Percentiles rank a stretch among this genome's conserved stretches.
Conservation (phyloP, 2,888 invertebrate species). For the Dioctria rufipes region DNA sequence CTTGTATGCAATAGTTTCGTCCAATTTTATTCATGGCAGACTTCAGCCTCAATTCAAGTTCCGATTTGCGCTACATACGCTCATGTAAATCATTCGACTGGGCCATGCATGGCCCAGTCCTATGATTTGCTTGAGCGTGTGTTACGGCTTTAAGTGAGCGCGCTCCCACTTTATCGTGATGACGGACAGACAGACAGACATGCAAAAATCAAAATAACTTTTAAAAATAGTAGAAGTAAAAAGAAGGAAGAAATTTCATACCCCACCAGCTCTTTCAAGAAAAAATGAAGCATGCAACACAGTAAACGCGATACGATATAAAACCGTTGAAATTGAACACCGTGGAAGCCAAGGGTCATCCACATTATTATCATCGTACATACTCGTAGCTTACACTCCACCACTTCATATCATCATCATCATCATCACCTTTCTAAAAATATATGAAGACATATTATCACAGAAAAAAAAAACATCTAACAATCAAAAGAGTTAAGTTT, state of each 20-base stretch:
- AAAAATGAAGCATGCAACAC: constrained; percentile 62
- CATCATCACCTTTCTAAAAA: constrained; percentile 18
- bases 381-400: constrained; percentile 39
- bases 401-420: background rate
- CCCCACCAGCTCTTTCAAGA: constrained; percentile 60
- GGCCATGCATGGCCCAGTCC: too few species aligned
- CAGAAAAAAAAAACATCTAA: background rate
- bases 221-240: constrained; percentile 40
- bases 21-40: too few species aligned
- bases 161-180: too few species aligned
- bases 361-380: constrained; percentile 62
- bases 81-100: too few species aligned
- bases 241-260: constrained; percentile 41
- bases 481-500: background rate
- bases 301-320: constrained; percentile 62
- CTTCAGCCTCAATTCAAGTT: too few species aligned
- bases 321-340: constrained; percentile 62
- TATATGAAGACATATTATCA: background rate
- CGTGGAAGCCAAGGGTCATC: constrained; percentile 61
- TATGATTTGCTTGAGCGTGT: too few species aligned
- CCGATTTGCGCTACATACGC: too few species aligned
- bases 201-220: background rate
- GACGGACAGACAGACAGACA: background rate
- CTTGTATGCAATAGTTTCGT: too few species aligned
- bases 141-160: too few species aligned